Evolutionary conservation across 2,113 vertebrate species (phyloP), one percentile per base, ranked within the genome.

Genomic region (Nestor notabilis): DNA sequence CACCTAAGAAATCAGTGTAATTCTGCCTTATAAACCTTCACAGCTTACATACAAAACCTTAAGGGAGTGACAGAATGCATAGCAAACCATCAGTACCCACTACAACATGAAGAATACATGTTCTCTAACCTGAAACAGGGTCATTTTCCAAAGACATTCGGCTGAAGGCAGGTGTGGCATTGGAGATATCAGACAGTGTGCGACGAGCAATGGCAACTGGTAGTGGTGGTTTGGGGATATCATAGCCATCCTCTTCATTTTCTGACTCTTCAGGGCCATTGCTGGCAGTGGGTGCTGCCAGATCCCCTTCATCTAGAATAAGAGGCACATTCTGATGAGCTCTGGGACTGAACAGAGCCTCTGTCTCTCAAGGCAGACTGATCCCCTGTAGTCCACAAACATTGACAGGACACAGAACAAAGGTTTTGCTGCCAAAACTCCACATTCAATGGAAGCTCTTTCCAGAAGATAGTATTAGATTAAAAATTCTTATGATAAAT

Each of bases 231-330:
- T 98, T 99, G 53, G 99, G 99, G 64, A 99, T 91, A 33, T 99
- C 99, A 8, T 99, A 99, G 31, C 99, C 97, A 9, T 99, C 99
- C 2, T 99, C 99, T 25, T 99, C 99, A 3, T 99, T 99, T 60
- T 98, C 98, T 4, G 87, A 89, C 31, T 97, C 97, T 29, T 99
- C 99, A 0, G 97, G 98, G 17, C 98, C 98, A 0, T 97, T 97
- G 95, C 66, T 98, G 98, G 83, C 98, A 92, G 21, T 97, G 97
- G 69, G 97, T 93, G 96, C 96, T 47, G 61, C 97, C 97, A 88
- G 5, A 58, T 41, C 96, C 49, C 97, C 97, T 31, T 98, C 98
- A 31, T 96, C 98, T 98, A 43, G 2, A 95, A 71, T 3, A 69
- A 68, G 24, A 95, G 46, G 47, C 11, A 52, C 11, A 2, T 25